Evolutionary conservation across 2,888 invertebrate genomes (phyloP), one percentile per base, ranked within the genome.

Genomic region (Ophion costatus): DNA sequence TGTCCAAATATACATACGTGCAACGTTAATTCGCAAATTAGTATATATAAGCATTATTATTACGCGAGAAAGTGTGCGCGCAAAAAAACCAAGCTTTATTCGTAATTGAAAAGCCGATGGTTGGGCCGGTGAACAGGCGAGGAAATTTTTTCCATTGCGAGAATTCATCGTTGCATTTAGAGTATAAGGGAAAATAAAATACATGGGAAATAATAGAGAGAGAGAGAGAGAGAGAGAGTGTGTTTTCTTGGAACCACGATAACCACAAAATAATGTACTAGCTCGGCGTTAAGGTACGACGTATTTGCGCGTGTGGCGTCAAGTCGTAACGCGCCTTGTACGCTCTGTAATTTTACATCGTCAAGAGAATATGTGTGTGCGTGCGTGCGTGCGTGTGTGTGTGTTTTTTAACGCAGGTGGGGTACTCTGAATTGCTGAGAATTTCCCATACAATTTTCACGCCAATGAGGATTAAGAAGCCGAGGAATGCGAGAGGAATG

Each of bases 21-120:
- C 80, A 80, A 81, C 74, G 84, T 84, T 82, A 84, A 84, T 81
- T 84, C 80, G 64, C 79, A 63, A 78, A 84, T 84, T 84, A 70
- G 78, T 56, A 69, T 64, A 77, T 56, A 61, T 38, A 9, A 6
- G 38, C 38, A 38, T 38, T 38, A 38, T 38, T 38, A 38, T 38
- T 38, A 38, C 38, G 38, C 38, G 38, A 38, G 7, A 9, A 38
- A 9, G 7, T 9, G 38, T 38, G 38, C 38, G 38, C 38, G 38
- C 38, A 9, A 9, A 38, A 38, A 38, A 38, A 29, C 29, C 2
- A 38, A 38, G 38, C 9, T 7, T 38, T 38, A 38, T 38, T 38
- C 38, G 9, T 6, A 38, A 38, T 9, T 38, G 38, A 38, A 38
- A 38, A 38, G 38, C 9, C 38, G 38, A 38, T 38, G 38, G 38